These are phyloP conservation scores for Lepidocyrtoides sp. DNA, from an alignment of 2,888 invertebrate species.

Conservation along the genomic window DNA sequence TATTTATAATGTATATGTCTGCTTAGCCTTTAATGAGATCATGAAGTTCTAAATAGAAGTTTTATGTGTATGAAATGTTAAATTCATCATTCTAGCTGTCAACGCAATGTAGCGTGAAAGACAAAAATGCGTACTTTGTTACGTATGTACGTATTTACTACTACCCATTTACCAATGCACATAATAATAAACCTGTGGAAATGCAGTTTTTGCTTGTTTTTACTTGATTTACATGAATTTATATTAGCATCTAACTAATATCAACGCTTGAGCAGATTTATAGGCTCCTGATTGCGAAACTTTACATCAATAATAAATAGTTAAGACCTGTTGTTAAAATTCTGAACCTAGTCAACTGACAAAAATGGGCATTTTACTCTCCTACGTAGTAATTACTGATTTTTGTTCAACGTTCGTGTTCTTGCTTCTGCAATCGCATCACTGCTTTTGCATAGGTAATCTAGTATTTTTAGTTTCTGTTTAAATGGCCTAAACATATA, in stretches of 20 bases:
- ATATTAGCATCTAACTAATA: not conserved
- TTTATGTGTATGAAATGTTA: not conserved
- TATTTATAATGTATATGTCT: no score
- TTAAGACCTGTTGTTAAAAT: no score
- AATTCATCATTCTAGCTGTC: not conserved
- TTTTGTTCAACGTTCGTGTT: not conserved
- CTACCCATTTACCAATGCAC: no score
- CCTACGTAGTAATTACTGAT: not conserved
- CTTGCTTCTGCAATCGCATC: not conserved
- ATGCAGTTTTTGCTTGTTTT: not conserved
- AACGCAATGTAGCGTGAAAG: not conserved
- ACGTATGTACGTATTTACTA: no score
- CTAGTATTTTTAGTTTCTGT: no score
- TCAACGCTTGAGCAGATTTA: conserved; percentile 10
- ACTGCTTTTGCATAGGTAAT: no score
- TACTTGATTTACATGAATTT: not conserved
- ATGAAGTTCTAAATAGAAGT: not conserved
- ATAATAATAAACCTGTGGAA: not conserved
- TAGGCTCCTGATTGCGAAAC: conserved; percentile 33
- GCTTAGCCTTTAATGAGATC: not conserved
- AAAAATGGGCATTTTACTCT: not conserved
- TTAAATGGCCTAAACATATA: not conserved
- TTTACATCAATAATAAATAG: not conserved
- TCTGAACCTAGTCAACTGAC: no score
- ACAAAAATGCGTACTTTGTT: not conserved